Evolutionary conservation across 2,797 vertebrate genomes (phyloP), one percentile per base, ranked within the genome.

Genomic region (Danio kyathit): DNA sequence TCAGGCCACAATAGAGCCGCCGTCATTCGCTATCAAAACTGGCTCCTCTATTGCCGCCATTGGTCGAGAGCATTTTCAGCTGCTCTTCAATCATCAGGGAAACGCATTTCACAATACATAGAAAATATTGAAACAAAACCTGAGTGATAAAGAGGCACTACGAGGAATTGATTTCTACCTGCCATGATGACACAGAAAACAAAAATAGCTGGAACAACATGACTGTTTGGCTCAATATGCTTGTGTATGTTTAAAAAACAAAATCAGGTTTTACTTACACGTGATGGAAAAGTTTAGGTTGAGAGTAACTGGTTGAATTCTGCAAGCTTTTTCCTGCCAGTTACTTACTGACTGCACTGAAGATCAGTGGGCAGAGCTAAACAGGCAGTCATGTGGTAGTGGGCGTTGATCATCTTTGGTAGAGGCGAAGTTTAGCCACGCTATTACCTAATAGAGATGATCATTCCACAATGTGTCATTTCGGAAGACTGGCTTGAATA

Each of bases 81-180:
- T 59, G 40, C 5, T 8, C n/a, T 21, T 59, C 7, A 44, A 5
- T 52, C 38, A 16, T 64, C 12, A 0, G 14, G 38, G 3, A 52
- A 43, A 43, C 44, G 6, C 29, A 54, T 17, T 43, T 14, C n/a
- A 19, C 19, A 66, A n/a, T 5, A 5, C 21, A 29, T 7, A 13
- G 16, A 57, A 7, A 57, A 1, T 29, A 29, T 29, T 29, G 29
- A 29, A 29, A 29, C 29, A 29, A 29, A 29, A 29, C 29, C 29
- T 29, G 1, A 29, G 21, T 59, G 11, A 60, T 29, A 60, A 64
- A 14, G 29, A 44, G 38, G 51, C 43, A 67, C 43, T 6, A 7
- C 41, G 10, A 8, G 71, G 60, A 57, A 89, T 38, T 75, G 84
- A 86, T 84, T 86, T 82, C 59, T 46, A 81, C 60, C 44, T 66